Evolutionary conservation across 2,797 vertebrate species (phyloP), one percentile per base, ranked within the genome.

Genomic region (Falco naumanni): DNA sequence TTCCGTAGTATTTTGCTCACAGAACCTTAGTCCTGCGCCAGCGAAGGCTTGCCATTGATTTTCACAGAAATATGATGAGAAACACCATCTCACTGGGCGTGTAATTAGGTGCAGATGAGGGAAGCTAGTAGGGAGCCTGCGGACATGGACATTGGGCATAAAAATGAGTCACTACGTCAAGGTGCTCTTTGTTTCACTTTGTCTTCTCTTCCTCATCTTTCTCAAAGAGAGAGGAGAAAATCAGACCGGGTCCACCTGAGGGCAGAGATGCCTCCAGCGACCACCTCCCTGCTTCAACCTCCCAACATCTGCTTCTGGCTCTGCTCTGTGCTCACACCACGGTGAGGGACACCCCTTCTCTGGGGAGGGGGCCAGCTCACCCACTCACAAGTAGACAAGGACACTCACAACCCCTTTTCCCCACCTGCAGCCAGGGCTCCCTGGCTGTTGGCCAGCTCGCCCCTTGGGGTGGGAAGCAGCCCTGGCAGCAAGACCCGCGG

Each of bases 211-310:
- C n/a, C 33, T 78, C 43, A 66, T 82, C 48, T 79, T 59, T 77
- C 68, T 78, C 54, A 24, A 68, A 78, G 13, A 3, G 22, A 80
- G 56, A 70, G 0, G 0, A 22, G 28, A n/a, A 90, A 82, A 84
- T 59, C 59, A 20, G 29, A 24, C 1, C 0, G 0, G 7, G 47
- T 29, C 15, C 3, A 3, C 1, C 0, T 29, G 4, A 54, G 7
- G 8, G 4, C 37, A 74, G 41, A 71, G 57, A 17, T 2, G 1
- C 14, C 39, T 54, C 39, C 65, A 54, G 34, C 5, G 6, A 60
- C 16, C 12, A 21, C 16, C 29, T 75, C 26, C 25, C 37, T 12
- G 1, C 28, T 50, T 53, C 13, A 1, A 17, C 16, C 16, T 68
- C 64, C n/a, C 4, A 4, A 5, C 11, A 9, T 16, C 16, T 71